phyloP scores from a whole-genome alignment of 2,797 vertebrate species.

The Ataeniobius toweri region DNA sequence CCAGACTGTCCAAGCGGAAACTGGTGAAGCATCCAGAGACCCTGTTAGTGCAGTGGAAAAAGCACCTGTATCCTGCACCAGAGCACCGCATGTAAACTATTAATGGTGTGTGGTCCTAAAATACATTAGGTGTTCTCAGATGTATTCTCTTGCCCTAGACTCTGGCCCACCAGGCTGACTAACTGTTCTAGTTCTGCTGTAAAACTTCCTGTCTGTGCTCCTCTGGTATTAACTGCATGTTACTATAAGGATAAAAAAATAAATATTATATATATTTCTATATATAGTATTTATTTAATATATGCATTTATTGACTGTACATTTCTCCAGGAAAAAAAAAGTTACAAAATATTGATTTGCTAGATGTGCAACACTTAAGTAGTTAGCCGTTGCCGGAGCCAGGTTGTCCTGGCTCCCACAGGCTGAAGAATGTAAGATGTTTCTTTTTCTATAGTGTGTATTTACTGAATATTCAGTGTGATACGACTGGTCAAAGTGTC shows the following conservation, averaged over 20 bases:
- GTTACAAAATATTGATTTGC: constrained; percentile 77
- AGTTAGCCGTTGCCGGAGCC: constrained; percentile 72
- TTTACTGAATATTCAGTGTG: constrained; percentile 51
- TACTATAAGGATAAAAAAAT: constrained; percentile 65
- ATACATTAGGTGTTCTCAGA: constrained; percentile 74
- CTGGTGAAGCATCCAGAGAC: constrained; percentile 58
- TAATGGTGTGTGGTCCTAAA: constrained; percentile 59
- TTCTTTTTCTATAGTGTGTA: constrained; percentile 46
- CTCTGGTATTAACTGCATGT: constrained; percentile 84
- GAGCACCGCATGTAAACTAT: constrained; percentile 71
- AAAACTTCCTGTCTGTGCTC: constrained; percentile 78
- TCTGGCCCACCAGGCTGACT: constrained; percentile 55
- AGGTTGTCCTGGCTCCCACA: constrained; percentile 58
- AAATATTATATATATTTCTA: constrained; percentile 78
- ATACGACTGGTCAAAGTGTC: constrained; percentile 65
- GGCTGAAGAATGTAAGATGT: constrained; percentile 63
- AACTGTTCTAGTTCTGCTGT: constrained; percentile 80
- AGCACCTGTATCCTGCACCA: constrained; percentile 48
- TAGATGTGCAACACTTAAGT: constrained; percentile 84
- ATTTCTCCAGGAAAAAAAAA: constrained; percentile 70
- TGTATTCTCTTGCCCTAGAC: constrained; percentile 60
- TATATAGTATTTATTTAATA: constrained; percentile 81
- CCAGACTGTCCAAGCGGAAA: constrained; percentile 68
- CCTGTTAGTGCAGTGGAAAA: constrained; percentile 43
- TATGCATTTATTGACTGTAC: constrained; percentile 79